Evolutionary conservation across 2,113 vertebrate species (phyloP).

Genomic region (Neogale vison): DNA sequence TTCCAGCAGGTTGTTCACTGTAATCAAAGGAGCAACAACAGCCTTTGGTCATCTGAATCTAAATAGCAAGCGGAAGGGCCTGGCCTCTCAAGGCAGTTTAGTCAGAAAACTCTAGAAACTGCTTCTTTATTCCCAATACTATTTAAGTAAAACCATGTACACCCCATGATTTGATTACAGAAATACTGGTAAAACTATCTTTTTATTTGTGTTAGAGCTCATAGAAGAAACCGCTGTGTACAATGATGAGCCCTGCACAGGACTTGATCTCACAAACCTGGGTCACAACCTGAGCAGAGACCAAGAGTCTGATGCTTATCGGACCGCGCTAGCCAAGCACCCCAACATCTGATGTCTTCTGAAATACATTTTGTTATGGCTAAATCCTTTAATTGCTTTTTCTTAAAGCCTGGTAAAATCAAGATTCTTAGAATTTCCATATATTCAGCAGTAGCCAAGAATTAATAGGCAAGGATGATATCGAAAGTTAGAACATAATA

Average conservation of each 20-base stretch:
- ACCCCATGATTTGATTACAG: not conserved
- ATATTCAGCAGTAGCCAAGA: not conserved
- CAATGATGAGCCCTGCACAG: not conserved
- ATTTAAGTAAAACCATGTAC: not conserved
- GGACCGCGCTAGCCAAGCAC: not conserved
- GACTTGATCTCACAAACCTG: not conserved
- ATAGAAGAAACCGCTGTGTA: not conserved
- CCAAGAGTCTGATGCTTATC: not conserved
- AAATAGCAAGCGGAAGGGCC: not conserved
- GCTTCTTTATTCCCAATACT: not conserved
- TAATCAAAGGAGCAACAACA: not conserved
- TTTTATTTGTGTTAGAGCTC: not conserved
- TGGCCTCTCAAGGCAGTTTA: not conserved
- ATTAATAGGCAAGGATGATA: not conserved
- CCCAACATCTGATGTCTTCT: not conserved
- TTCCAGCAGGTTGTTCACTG: not conserved
- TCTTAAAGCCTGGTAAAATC: not conserved
- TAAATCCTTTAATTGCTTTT: not conserved
- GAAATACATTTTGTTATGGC: not conserved
- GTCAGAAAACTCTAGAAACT: not conserved
- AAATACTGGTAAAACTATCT: not conserved
- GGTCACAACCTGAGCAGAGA: not conserved
- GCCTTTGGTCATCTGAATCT: not conserved
- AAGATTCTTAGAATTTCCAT: not conserved
- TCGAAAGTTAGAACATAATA: not conserved